Percentiles rank a stretch among this genome's conserved stretches.
Evolutionary conservation across 2,888 invertebrate genomes (phyloP).

Genomic region (Cephonodes hylas): DNA sequence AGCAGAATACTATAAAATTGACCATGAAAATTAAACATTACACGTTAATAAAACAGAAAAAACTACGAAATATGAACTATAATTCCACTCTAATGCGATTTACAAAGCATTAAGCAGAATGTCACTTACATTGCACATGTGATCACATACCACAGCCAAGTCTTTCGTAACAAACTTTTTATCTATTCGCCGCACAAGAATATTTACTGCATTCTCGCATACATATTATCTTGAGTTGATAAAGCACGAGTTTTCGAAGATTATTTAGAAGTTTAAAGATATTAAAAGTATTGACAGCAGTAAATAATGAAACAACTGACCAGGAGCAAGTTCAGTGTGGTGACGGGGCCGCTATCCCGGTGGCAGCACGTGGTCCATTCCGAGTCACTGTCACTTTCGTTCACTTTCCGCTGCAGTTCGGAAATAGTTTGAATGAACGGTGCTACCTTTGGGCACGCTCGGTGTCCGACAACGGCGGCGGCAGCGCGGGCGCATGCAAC

Average conservation of each 20-base stretch:
- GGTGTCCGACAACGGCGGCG: slow-evolving; percentile 35
- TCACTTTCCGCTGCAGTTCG: slow-evolving; percentile 44
- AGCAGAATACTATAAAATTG: too few species aligned
- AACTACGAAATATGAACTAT: not conserved
- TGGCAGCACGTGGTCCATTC: slow-evolving; percentile 48
- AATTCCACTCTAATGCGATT: not conserved
- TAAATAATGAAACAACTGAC: slow-evolving; percentile 21
- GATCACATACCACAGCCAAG: not conserved
- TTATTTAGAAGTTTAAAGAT: not conserved
- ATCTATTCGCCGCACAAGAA: not conserved
- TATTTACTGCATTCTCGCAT: not conserved
- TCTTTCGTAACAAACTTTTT: not conserved
- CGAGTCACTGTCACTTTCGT: slow-evolving; percentile 69
- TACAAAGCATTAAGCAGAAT: not conserved
- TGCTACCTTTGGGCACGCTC: slow-evolving; percentile 29
- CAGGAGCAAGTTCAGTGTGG: slow-evolving; percentile 13
- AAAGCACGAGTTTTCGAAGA: not conserved
- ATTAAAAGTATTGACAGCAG: not conserved
- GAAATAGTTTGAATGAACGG: slow-evolving; percentile 53
- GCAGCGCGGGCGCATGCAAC: slow-evolving; percentile 59
- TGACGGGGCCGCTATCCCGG: slow-evolving; percentile 32
- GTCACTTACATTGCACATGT: not conserved
- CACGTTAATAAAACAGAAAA: not conserved
- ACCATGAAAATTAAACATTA: not conserved
- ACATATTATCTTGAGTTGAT: not conserved